Evolutionary conservation across 2,113 vertebrate genomes (phyloP).

Genomic region (Xiphias gladius): DNA sequence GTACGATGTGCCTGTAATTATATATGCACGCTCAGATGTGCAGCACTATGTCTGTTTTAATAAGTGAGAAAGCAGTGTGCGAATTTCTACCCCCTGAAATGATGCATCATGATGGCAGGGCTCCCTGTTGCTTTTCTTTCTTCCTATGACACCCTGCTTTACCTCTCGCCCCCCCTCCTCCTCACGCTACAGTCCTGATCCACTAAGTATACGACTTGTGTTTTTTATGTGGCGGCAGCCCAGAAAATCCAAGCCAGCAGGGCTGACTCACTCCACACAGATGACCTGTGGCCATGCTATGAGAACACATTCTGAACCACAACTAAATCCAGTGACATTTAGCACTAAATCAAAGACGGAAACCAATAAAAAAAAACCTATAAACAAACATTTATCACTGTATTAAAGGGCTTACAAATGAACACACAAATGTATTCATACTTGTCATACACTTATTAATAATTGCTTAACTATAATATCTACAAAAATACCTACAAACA

Average conservation of each 20-base stretch:
- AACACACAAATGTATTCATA: neutral
- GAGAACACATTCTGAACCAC: conserved; percentile 28
- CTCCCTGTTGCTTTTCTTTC: conserved; percentile 51
- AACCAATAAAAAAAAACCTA: neutral
- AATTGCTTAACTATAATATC: neutral
- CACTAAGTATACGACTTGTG: conserved; percentile 41
- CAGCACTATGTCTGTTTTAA: conserved; percentile 47
- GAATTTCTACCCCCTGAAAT: conserved; percentile 43
- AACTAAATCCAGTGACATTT: conserved; percentile 26
- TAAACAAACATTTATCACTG: neutral
- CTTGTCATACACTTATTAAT: neutral
- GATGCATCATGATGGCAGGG: conserved; percentile 39
- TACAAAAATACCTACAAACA: neutral
- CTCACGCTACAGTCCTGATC: conserved; percentile 26
- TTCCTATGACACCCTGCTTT: conserved; percentile 52
- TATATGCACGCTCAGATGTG: conserved; percentile 47
- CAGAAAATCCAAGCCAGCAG: conserved; percentile 49
- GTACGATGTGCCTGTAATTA: neutral
- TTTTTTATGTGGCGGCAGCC: conserved; percentile 52
- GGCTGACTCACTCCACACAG: conserved; percentile 25
- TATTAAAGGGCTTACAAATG: conserved; percentile 4
- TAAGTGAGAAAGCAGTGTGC: conserved; percentile 40
- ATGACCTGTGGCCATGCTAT: conserved; percentile 29
- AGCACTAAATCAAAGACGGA: conserved; percentile 27
- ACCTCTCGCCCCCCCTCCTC: conserved; percentile 33